Percentiles rank a stretch among this genome's conserved stretches.
phyloP scores from a whole-genome alignment of 2,888 invertebrate genomes.

The Timema podura region DNA sequence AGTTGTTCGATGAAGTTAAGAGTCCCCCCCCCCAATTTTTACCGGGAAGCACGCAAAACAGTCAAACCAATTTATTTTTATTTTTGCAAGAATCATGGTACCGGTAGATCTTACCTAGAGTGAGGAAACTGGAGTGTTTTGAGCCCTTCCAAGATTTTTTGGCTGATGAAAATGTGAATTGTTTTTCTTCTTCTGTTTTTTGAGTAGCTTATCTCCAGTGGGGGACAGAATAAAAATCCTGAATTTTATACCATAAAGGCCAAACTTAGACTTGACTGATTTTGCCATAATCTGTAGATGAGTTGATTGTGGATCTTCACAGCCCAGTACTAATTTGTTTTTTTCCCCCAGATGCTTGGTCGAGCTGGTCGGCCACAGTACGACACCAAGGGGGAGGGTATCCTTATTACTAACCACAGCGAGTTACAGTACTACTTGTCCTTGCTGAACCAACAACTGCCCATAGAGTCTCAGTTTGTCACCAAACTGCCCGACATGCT shows the following conservation, averaged over 20 bases:
- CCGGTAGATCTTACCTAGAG: too few species aligned
- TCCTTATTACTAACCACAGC: slow-evolving; percentile 97
- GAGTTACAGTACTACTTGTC: slow-evolving; percentile 98
- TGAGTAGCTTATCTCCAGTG: not conserved
- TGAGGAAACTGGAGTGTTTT: too few species aligned
- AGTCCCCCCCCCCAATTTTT: too few species aligned
- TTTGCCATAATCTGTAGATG: too few species aligned
- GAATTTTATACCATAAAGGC: not conserved
- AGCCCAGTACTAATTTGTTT: slow-evolving; percentile 14
- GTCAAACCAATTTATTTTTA: not conserved
- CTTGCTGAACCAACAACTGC: slow-evolving; percentile 94
- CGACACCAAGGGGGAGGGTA: slow-evolving; percentile 95
- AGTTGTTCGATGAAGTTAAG: not conserved
- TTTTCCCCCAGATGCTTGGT: slow-evolving; percentile 73
- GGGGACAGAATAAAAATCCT: not conserved
- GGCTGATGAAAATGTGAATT: not conserved
- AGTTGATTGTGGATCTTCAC: not conserved
- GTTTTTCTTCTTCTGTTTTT: not conserved
- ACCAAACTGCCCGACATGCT: slow-evolving; percentile 92
- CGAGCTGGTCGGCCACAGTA: slow-evolving; percentile 97
- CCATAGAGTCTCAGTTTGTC: slow-evolving; percentile 95
- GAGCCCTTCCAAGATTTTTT: too few species aligned
- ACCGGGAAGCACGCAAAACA: not conserved
- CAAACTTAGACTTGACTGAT: too few species aligned
- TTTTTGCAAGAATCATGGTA: not conserved